Evolutionary conservation across 1,140 invertebrate species (phyloP).

Genomic region (Caenorhabditis brenneri): DNA sequence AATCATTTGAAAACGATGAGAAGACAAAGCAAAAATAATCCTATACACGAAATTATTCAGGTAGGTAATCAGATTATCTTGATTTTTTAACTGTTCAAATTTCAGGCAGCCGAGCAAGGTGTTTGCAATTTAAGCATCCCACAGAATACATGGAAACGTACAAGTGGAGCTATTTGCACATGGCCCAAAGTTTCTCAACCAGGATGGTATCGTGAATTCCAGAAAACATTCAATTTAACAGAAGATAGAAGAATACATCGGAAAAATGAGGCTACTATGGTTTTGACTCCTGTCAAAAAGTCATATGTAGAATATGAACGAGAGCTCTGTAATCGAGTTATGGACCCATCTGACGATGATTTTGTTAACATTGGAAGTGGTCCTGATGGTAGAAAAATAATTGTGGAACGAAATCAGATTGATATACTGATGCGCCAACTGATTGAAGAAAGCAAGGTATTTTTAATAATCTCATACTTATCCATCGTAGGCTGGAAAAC

Average conservation of each 20-base stretch:
- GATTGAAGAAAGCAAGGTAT: not conserved
- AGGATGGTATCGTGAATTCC: not conserved
- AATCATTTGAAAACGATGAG: constrained; percentile 22
- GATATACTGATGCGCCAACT: not conserved
- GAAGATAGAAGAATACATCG: not conserved
- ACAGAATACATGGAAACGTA: not conserved
- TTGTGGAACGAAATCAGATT: not conserved
- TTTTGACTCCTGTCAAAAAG: constrained; percentile 4
- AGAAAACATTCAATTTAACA: not conserved
- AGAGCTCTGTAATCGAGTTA: not conserved
- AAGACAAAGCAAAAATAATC: not conserved
- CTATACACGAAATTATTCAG: not conserved
- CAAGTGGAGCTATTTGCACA: not conserved
- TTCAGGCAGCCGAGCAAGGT: not conserved
- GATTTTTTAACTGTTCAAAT: not conserved
- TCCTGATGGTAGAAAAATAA: not conserved
- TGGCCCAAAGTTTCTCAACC: not conserved
- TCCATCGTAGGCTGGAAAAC: too few relatives aligned
- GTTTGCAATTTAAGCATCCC: not conserved
- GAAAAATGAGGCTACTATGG: not conserved
- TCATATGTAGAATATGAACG: not conserved
- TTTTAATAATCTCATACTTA: too few relatives aligned
- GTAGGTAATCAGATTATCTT: not conserved
- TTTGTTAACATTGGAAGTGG: not conserved
- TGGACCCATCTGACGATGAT: not conserved